These are phyloP conservation scores for Aeoliscus strigatus DNA, from an alignment of 2,797 vertebrate species.

Conservation along the genomic window DNA sequence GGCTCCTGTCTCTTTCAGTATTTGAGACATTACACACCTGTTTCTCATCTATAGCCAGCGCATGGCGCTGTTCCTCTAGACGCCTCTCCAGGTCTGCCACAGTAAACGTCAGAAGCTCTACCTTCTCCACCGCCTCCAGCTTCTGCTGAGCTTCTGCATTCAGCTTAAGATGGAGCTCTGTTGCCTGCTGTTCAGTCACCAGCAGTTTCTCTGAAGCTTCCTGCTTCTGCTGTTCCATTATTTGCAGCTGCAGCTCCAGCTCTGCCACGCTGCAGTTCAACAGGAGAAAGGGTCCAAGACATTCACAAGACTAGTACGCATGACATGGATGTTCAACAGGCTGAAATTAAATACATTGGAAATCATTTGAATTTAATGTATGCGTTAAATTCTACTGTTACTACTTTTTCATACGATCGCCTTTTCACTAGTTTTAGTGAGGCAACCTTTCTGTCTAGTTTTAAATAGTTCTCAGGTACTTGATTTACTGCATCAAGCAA, in stretches of 20 bases:
- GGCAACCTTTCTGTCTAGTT: too few species aligned
- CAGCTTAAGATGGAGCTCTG: slow-evolving; percentile 44
- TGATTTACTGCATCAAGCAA: too few species aligned
- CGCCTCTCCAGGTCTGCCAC: slow-evolving; percentile 45
- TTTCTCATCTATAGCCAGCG: not conserved
- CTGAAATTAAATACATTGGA: too few species aligned
- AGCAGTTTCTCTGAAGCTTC: slow-evolving; percentile 24
- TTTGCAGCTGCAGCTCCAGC: slow-evolving; percentile 49
- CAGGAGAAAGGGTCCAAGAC: not conserved
- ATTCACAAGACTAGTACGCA: rapidly evolving
- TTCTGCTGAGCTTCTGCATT: slow-evolving; percentile 50
- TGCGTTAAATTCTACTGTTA: too few species aligned
- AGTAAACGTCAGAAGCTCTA: slow-evolving; percentile 27
- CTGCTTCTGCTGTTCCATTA: slow-evolving; percentile 44
- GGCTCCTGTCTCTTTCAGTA: not conserved
- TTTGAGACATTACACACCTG: slow-evolving; percentile 28
- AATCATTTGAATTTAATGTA: too few species aligned
- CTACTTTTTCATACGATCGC: too few species aligned
- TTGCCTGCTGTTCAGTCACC: slow-evolving; percentile 32
- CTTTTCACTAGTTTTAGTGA: too few species aligned
- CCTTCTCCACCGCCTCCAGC: slow-evolving; percentile 33
- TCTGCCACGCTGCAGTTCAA: slow-evolving; percentile 13
- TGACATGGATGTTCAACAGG: too few species aligned
- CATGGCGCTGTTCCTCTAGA: slow-evolving; percentile 29
- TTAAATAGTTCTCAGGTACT: too few species aligned